Percentiles rank a stretch among this genome's conserved stretches.
Conservation (phyloP, 2,888 invertebrate species). For the Argyra leucocephala region DNA sequence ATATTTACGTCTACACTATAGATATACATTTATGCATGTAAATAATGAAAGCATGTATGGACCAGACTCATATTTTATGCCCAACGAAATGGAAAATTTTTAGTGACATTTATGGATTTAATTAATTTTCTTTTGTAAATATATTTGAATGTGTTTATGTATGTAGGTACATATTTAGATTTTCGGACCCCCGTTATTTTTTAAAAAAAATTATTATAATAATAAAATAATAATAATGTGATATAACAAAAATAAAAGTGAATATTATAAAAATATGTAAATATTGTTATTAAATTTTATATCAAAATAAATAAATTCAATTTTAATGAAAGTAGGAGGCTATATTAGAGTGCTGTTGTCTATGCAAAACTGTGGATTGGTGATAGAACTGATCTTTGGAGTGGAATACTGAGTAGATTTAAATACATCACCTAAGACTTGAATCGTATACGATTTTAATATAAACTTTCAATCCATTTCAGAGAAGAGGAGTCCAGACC, state of each 20-base stretch:
- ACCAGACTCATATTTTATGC: slow-evolving; percentile 27
- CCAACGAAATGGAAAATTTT: slow-evolving; percentile 28
- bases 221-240: neutral
- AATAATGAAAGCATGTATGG: neutral
- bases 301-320: neutral
- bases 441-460: no score
- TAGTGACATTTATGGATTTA: slow-evolving; percentile 30
- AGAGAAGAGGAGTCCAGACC: no score
- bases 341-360: no score
- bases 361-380: no score
- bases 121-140: slow-evolving; percentile 29
- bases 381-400: no score
- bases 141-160: slow-evolving; percentile 19
- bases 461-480: no score
- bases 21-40: neutral
- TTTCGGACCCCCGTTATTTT: neutral
- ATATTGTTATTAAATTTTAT: neutral
- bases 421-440: no score
- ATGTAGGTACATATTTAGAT: no score
- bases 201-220: neutral
- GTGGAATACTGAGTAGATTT: no score
- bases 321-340: no score
- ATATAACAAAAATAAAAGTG: neutral
- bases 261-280: neutral
- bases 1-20: neutral